phyloP scores from a whole-genome alignment of 2,113 vertebrate species.

The Pterocles orientalis region DNA sequence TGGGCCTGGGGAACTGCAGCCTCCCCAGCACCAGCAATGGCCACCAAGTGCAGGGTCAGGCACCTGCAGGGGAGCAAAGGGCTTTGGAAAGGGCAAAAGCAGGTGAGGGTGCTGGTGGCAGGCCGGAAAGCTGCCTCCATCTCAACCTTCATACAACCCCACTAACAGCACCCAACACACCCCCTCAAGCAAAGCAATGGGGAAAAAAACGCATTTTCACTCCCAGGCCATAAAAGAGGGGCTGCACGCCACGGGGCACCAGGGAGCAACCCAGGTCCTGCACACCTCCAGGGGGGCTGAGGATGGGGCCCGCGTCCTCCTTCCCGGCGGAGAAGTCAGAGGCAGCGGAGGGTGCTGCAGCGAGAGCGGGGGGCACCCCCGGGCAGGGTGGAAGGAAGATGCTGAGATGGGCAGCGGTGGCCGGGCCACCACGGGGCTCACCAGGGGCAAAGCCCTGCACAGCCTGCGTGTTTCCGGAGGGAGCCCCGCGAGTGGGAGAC shows the following conservation, averaged over 20 bases:
- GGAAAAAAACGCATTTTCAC: background rate
- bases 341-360: background rate
- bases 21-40: background rate
- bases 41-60: background rate
- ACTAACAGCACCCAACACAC: background rate
- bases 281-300: no score
- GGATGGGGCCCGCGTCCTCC: background rate
- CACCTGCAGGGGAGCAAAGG: background rate
- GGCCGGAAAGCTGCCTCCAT: background rate
- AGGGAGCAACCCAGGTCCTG: background rate
- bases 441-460: background rate
- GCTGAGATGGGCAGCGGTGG: background rate
- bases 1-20: background rate
- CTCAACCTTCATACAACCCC: fast-evolving
- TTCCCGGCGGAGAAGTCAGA: background rate
- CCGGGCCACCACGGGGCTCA: background rate
- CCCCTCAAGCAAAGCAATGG: fast-evolving
- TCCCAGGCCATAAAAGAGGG: background rate
- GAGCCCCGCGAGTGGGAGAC: background rate
- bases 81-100: background rate
- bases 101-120: fast-evolving
- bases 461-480: background rate
- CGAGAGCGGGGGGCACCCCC: background rate
- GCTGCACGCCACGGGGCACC: background rate
- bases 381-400: background rate